Percentiles rank a stretch among this genome's conserved stretches.
Conservation (phyloP, 1,140 invertebrate genomes). For the Papilio polytes region DNA sequence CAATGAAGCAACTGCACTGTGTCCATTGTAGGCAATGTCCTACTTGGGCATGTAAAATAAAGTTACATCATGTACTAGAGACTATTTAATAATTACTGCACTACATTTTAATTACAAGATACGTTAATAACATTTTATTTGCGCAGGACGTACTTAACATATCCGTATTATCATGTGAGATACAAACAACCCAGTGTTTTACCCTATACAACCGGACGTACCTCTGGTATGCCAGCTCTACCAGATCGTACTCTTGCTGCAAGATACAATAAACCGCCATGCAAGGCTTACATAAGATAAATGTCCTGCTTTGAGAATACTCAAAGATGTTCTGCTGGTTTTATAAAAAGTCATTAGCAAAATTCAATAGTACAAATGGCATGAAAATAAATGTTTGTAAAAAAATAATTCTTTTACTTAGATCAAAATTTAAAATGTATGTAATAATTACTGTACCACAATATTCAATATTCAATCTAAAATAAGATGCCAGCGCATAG, state of each 20-base stretch:
- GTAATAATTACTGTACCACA: no score
- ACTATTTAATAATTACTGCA: background rate
- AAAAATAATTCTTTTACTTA: background rate
- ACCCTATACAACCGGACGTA: constrained; percentile 71
- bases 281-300: constrained; percentile 58
- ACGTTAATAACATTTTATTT: constrained; percentile 33
- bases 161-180: constrained; percentile 79
- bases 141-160: constrained; percentile 80
- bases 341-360: background rate
- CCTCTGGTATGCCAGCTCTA: constrained; percentile 70
- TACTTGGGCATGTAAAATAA: no score
- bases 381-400: background rate
- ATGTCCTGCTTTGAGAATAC: background rate
- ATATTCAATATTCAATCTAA: no score
- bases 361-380: background rate
- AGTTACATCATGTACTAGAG: background rate
- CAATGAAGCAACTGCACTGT: background rate
- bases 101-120: no score
- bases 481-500: no score
- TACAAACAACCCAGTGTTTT: constrained; percentile 83
- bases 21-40: no score
- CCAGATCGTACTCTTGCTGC: constrained; percentile 76
- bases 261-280: constrained; percentile 60
- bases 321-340: background rate
- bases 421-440: background rate